Conservation (phyloP, 2,113 vertebrate species). For the Microtus oregoni region DNA sequence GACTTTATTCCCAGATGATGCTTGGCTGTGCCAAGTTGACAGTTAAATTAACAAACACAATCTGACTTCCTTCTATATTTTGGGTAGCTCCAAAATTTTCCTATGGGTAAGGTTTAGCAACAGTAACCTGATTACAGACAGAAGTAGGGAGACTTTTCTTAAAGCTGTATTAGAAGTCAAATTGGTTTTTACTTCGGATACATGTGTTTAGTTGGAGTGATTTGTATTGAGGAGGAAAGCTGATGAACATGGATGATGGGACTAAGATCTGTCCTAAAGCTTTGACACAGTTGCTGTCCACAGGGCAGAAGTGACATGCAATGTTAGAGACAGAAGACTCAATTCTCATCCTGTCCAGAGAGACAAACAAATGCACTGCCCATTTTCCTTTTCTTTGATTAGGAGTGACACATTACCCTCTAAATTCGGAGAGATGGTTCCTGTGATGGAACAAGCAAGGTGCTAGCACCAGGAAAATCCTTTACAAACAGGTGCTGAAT, state of each 20-base stretch:
- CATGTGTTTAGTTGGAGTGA: neutral
- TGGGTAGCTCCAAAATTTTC: neutral
- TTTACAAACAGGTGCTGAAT: conserved; percentile 4
- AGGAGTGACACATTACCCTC: neutral
- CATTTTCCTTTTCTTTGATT: neutral
- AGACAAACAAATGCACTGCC: neutral
- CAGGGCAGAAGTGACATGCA: rapidly evolving
- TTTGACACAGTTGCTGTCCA: neutral
- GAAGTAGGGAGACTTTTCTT: neutral
- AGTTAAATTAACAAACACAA: neutral
- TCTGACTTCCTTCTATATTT: neutral
- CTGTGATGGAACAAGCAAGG: neutral
- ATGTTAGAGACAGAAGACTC: neutral
- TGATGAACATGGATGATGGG: neutral
- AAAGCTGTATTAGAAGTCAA: neutral
- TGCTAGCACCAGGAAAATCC: neutral
- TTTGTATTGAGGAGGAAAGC: neutral
- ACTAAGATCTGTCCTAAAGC: neutral
- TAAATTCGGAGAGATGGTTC: neutral
- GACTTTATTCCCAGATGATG: neutral
- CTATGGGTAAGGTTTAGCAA: neutral
- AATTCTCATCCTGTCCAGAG: neutral
- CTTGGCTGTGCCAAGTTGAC: neutral
- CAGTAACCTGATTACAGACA: neutral
- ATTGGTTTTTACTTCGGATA: neutral